These are phyloP conservation scores for Nycticorax nycticorax DNA, from an alignment of 2,113 vertebrate genomes.

Conservation along the genomic window DNA sequence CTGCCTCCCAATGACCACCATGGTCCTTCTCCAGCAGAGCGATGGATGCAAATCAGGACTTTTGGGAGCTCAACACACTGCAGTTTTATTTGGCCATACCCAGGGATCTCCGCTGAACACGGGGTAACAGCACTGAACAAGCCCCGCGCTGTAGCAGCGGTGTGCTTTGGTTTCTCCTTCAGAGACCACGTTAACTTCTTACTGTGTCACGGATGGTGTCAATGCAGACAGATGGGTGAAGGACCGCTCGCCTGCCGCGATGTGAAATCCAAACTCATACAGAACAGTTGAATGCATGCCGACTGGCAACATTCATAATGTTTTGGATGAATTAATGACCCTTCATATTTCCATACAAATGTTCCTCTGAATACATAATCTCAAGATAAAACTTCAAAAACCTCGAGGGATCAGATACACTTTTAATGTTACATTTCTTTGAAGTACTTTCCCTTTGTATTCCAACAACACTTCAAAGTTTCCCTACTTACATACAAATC, in stretches of 20 bases:
- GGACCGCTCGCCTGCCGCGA: fast-evolving
- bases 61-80: not conserved
- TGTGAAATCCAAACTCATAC: not conserved
- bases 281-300: not conserved
- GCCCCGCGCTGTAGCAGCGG: not conserved
- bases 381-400: slow-evolving; percentile 40
- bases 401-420: not conserved
- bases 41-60: fast-evolving
- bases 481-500: not conserved
- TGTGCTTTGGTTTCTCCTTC: not conserved
- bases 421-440: slow-evolving; percentile 18
- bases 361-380: not conserved
- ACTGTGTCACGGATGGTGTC: not conserved
- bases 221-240: not conserved
- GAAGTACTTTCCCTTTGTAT: slow-evolving; percentile 23
- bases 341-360: slow-evolving; percentile 7
- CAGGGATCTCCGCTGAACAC: not conserved
- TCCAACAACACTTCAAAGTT: slow-evolving; percentile 7
- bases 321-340: not conserved
- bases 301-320: not conserved
- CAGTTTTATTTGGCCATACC: not conserved
- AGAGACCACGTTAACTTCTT: not conserved
- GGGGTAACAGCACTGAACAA: not conserved
- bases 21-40: not conserved
- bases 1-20: not conserved